Percentiles rank a stretch among this genome's conserved stretches.
Conservation (phyloP, 2,113 vertebrate genomes). For the Apteryx mantelli region DNA sequence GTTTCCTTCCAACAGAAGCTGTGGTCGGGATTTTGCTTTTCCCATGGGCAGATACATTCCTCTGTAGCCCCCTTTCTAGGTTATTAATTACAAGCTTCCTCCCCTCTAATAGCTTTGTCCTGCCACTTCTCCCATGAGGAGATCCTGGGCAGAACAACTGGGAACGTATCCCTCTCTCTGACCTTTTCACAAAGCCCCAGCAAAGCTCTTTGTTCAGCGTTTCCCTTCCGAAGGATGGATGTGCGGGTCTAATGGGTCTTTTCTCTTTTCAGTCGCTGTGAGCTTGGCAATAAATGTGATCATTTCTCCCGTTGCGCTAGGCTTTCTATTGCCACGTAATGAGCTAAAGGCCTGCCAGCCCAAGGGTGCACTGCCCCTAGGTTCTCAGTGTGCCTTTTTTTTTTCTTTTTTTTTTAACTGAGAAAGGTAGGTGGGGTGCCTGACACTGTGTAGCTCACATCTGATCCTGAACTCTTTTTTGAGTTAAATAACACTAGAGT, state of each 20-base stretch:
- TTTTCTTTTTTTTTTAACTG: no score
- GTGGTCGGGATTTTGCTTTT: background rate
- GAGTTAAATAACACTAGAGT: background rate
- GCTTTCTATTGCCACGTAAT: fast-evolving
- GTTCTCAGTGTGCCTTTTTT: background rate
- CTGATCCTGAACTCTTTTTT: background rate
- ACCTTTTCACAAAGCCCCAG: background rate
- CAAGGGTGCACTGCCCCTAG: fast-evolving
- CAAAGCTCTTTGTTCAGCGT: background rate
- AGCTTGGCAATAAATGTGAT: background rate
- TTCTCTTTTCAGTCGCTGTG: background rate
- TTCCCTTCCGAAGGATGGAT: fast-evolving
- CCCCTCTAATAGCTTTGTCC: background rate
- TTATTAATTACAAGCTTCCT: background rate
- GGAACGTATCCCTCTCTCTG: background rate
- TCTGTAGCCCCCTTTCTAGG: background rate
- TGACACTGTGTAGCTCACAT: background rate
- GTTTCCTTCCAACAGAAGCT: background rate
- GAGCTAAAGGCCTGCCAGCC: background rate
- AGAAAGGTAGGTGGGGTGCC: background rate
- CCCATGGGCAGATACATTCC: background rate
- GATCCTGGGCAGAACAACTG: background rate
- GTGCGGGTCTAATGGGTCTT: background rate
- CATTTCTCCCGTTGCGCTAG: background rate
- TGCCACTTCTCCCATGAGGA: background rate